Base-by-base conservation (phyloP, 2,888 invertebrate genomes). In the Calliopum simillimum region DNA sequence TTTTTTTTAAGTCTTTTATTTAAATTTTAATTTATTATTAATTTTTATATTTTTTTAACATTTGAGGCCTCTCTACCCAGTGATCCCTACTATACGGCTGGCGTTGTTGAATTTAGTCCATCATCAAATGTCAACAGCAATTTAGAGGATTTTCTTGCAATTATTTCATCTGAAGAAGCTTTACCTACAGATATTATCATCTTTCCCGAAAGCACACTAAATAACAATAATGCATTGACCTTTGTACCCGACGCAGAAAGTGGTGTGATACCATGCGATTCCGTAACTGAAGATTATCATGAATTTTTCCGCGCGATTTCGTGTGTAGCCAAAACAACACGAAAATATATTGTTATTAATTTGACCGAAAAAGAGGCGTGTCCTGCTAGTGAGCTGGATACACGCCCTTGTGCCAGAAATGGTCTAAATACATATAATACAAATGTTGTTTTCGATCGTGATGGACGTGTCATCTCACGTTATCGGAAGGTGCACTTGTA, bases 381-480 rank as follows among this genome's bases (percentile, higher is more conserved):
- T 78, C 81, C 2, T 78, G 80, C 1, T 55, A 73, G 2, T 63
- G 73, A 4, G 70, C 69, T 53, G 47, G 84, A 83, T 72, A 73
- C 79, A 0, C 76, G 83, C 6, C 78, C 80, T 1, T 86, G 86
- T 70, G 77, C 79, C 1, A 0, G 70, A 0, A 76, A 74, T 47
- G 83, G 82, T 0, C 66, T 79, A 1, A 83, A 81, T 71, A 79
- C 88, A 19, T 95, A 91, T 86, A 96, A 95, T 78, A 93, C 94
- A 0, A 92, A 95, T 79, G 90, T 95, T 0, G 94, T 91, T 0
- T 93, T 94, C 76, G 91, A 94, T 81, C 88, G 93, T 56, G 86
- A 85, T 5, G 95, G 95, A 0, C 84, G 86, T 1, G 87, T 95
- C 14, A 87, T 94, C 47, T 91, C 93, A 70, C 73, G 86, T 78